phyloP scores from a whole-genome alignment of 1,140 invertebrate genomes.

The Antheraea pernyi region DNA sequence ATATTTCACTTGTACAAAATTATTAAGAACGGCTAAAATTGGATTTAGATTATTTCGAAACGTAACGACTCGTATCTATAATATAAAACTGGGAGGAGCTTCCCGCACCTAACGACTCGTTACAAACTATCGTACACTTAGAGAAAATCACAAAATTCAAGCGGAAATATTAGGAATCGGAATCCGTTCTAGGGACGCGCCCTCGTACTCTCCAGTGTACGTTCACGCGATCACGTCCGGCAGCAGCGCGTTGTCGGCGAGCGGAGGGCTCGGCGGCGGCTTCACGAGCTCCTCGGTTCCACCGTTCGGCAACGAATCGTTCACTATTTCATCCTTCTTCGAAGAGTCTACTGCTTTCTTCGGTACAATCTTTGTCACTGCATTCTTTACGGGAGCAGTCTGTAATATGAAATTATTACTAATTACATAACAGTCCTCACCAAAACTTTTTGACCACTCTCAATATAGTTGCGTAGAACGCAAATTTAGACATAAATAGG shows the following conservation, averaged over 20 bases:
- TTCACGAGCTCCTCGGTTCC: constrained; percentile 36
- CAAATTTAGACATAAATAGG: too few species aligned
- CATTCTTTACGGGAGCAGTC: constrained; percentile 37
- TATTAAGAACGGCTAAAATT: too few species aligned
- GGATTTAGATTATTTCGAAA: too few species aligned
- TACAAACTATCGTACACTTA: constrained; percentile 75
- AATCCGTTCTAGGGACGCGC: constrained; percentile 30
- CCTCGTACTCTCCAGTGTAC: constrained; percentile 17
- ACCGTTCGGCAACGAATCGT: constrained; percentile 45
- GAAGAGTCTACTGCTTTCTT: constrained; percentile 36
- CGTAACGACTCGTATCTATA: constrained; percentile 16
- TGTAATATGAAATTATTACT: constrained; percentile 16
- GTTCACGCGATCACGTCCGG: constrained; percentile 75
- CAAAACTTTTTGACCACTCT: too few species aligned
- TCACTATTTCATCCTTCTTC: constrained; percentile 39
- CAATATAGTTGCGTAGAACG: too few species aligned
- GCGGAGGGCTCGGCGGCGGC: constrained; percentile 62
- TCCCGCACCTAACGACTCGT: constrained; percentile 71
- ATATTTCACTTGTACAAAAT: too few species aligned
- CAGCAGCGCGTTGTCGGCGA: constrained; percentile 65
- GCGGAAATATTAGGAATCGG: constrained; percentile 73
- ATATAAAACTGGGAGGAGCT: constrained; percentile 66
- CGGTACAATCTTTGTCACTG: constrained; percentile 24
- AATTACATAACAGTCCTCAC: too few species aligned
- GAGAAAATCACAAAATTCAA: constrained; percentile 77